Evolutionary conservation across 2,797 vertebrate species (phyloP).

Genomic region (Oceanodroma leucorhoa): DNA sequence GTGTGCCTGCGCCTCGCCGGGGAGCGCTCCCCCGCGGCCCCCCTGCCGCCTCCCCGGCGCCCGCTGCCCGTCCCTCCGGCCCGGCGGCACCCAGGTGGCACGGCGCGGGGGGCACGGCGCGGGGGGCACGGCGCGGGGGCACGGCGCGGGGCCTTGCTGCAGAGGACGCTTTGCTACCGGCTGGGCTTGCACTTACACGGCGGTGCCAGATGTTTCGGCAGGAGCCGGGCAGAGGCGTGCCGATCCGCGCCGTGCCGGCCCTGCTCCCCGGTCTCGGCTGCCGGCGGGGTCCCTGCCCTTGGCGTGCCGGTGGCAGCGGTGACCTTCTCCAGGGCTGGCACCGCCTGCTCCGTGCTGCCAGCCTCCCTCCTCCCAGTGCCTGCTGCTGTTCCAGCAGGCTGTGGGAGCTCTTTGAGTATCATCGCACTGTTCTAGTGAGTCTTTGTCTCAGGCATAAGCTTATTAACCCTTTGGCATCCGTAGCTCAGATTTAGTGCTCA

Average conservation of each 20-base stretch:
- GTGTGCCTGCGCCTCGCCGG: neutral
- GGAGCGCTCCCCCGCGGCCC: neutral
- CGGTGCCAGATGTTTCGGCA: neutral
- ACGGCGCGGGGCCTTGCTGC: accelerated
- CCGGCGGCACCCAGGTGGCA: neutral
- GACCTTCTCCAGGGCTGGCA: neutral
- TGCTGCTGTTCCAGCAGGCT: neutral
- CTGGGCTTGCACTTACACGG: accelerated
- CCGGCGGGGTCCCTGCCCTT: neutral
- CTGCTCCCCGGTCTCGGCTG: accelerated
- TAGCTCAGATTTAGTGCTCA: neutral
- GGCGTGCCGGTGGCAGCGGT: accelerated
- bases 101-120: accelerated
- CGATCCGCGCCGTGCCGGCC: accelerated
- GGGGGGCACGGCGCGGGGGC: accelerated
- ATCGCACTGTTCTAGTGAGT: neutral
- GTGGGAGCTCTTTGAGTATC: neutral
- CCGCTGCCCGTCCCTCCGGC: neutral
- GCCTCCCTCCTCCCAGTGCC: neutral
- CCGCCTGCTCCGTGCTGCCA: neutral
- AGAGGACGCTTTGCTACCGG: accelerated
- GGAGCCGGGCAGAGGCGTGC: neutral
- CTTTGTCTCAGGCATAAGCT: neutral
- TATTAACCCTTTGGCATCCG: neutral
- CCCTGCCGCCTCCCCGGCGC: neutral